Base-by-base conservation (phyloP, 2,797 vertebrate species). In the Aplochiton taeniatus region DNA sequence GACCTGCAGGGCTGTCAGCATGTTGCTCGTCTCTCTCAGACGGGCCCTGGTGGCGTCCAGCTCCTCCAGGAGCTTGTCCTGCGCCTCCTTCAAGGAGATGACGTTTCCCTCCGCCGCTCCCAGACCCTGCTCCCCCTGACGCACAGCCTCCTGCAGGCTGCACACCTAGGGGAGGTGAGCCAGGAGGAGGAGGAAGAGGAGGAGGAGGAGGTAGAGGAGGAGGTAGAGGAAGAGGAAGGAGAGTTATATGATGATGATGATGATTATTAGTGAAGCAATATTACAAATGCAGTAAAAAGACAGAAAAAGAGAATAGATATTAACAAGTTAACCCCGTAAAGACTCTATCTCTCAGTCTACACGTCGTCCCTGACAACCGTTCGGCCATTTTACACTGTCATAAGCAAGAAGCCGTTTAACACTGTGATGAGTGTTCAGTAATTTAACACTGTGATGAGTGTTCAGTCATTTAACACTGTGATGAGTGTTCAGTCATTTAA, bases 1-100 rank as follows among this genome's bases (percentile, higher is more conserved):
- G 86, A 98, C 97, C 96, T 99, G 95, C 76, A 94, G 88, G 18
- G 94, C 93, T 7, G 93, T 92, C 45, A 98, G 87, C 8, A 96
- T 92, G 85, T 98, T 96, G 82, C 94, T 96, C 76, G 96, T 95
- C 81, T 99, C 96, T 70, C 95, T 91, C 63, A 98, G 91, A 56
- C 94, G 91, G 76, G 90, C 93, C 82, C 95, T 92, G 8, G 96
- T 96, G 59, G 94, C 86, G 8, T 98, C 95, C 42, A 98, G 87
- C 69, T 99, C 97, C 73, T 95, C 94, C 65, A 96, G 93, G 69
- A 99, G 94, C 74, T 95, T 96, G 88, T 95, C 94, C 81, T 97
- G 96, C 16, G 95, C 93, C 75, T 97, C 94, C 71, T 97, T 96
- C 81, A 99, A 92, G n/a, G 85, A 94, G 68, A 89, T 93, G 82